phyloP scores from a whole-genome alignment of 2,888 invertebrate species.

The Vesta saturnalis region DNA sequence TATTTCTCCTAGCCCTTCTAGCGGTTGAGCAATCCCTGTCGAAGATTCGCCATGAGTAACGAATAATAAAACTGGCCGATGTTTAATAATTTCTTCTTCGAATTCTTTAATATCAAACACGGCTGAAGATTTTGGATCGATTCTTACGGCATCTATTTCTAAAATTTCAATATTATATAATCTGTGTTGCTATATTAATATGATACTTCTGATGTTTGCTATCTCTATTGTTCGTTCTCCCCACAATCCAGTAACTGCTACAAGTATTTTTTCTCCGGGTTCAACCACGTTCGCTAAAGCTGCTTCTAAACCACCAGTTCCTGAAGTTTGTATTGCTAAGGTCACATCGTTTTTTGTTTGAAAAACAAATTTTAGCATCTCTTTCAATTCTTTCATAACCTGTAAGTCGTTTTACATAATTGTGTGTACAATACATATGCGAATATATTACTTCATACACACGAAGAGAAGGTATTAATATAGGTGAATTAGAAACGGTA shows the following conservation, averaged over 20 bases:
- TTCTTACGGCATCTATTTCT: background rate
- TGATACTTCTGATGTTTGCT: conserved; percentile 71
- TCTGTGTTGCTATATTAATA: background rate
- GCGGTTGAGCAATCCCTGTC: conserved; percentile 79
- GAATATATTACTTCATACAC: background rate
- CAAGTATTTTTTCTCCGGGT: conserved; percentile 75
- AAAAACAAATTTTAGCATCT: conserved; percentile 82
- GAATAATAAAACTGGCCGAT: conserved; percentile 77
- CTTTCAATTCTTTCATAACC: conserved; percentile 55
- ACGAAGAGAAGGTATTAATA: background rate
- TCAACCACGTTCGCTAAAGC: conserved; percentile 80
- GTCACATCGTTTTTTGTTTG: conserved; percentile 83
- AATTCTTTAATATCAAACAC: conserved; percentile 60
- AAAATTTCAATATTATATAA: background rate
- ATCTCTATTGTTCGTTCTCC: conserved; percentile 79
- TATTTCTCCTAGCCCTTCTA: conserved; percentile 77
- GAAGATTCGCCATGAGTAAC: conserved; percentile 87
- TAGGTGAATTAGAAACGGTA: conserved; percentile 59
- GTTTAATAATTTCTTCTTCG: conserved; percentile 68
- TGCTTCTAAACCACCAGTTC: conserved; percentile 81
- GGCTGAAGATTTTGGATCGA: background rate
- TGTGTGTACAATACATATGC: background rate
- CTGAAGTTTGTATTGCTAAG: conserved; percentile 78
- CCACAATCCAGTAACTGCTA: conserved; percentile 83
- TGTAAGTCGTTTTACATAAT: background rate